These are phyloP conservation scores for Botia almorhae DNA, from an alignment of 2,797 vertebrate species.

Conservation along the genomic window DNA sequence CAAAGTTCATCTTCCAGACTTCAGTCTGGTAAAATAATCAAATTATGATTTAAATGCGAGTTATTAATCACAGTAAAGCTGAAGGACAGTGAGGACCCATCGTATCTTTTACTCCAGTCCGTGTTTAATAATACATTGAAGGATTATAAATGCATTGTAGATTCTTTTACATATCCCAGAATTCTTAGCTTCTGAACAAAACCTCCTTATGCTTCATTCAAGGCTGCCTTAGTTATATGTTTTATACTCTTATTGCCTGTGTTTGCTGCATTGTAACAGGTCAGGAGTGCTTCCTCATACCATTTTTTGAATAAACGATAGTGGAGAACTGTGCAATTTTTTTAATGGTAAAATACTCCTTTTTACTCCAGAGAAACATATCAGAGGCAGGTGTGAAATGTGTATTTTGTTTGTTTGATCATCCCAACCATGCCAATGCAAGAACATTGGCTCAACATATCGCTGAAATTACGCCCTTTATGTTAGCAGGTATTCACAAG, in stretches of 20 bases:
- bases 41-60: constrained; percentile 27
- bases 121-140: constrained; percentile 10
- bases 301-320: not conserved
- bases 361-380: too few species aligned
- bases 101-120: not conserved
- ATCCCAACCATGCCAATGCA: too few species aligned
- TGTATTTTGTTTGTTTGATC: too few species aligned
- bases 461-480: not conserved
- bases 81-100: not conserved
- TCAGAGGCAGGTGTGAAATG: too few species aligned
- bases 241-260: not conserved
- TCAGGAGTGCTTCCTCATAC: not conserved
- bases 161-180: not conserved
- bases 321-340: not conserved
- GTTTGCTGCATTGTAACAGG: not conserved
- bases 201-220: not conserved
- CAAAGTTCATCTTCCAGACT: constrained; percentile 27
- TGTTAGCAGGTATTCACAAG: not conserved
- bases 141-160: not conserved
- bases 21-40: constrained; percentile 30
- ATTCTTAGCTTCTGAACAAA: not conserved
- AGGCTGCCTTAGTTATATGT: not conserved
- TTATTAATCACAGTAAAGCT: constrained; percentile 33
- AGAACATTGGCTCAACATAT: too few species aligned
- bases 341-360: too few species aligned